phyloP scores from a whole-genome alignment of 2,888 invertebrate species.

The Chouioia cunea region DNA sequence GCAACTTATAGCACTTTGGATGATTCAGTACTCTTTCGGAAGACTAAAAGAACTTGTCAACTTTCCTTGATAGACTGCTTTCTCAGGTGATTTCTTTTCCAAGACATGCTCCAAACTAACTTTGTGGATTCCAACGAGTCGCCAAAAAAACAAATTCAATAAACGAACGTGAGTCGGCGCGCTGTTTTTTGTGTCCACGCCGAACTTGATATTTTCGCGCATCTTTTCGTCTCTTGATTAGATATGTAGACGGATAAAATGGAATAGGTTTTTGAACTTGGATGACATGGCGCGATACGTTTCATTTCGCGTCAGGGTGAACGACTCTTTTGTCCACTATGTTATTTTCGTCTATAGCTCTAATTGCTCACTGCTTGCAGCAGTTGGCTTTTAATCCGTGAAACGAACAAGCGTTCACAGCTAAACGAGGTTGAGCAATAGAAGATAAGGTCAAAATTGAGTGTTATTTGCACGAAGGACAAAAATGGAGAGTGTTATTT shows the following conservation, averaged over 20 bases:
- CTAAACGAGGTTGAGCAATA: too few species aligned
- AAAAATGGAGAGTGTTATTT: too few species aligned
- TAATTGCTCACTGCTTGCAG: too few species aligned
- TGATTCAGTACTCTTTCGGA: conserved; percentile 1
- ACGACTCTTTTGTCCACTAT: background rate
- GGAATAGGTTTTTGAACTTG: conserved; percentile 24
- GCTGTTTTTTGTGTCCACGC: background rate
- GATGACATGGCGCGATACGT: conserved; percentile 23
- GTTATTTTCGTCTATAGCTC: background rate
- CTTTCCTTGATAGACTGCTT: conserved; percentile 14
- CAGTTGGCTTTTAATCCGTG: too few species aligned
- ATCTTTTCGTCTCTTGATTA: conserved; percentile 16
- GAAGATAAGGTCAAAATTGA: too few species aligned
- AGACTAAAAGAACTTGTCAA: conserved; percentile 3
- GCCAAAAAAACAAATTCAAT: too few species aligned
- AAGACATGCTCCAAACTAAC: background rate
- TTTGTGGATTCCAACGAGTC: background rate
- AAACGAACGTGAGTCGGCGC: too few species aligned
- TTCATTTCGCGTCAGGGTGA: conserved; percentile 17
- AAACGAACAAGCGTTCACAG: too few species aligned
- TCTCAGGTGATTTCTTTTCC: conserved; percentile 1
- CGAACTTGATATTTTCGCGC: conserved; percentile 7
- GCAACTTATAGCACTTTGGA: background rate
- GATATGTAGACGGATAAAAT: conserved; percentile 2
- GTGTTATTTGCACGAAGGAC: too few species aligned